Conservation (phyloP, 2,113 vertebrate species). For the Mionectes macconnelli region DNA sequence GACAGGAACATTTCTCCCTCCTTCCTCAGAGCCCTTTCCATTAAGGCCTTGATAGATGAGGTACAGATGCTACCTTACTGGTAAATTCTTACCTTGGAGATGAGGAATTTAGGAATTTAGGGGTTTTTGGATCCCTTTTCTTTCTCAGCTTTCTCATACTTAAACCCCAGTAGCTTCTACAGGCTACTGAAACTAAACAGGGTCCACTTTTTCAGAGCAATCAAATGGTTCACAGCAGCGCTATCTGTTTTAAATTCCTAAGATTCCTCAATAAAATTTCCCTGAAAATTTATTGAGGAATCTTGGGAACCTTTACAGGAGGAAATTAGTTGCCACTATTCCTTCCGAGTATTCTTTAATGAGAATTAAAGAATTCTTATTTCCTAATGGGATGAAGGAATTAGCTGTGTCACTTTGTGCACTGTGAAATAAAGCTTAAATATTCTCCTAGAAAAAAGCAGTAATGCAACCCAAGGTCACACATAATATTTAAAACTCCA, state of each 20-base stretch:
- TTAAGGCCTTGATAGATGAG: background rate
- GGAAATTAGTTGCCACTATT: background rate
- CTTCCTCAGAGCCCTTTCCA: background rate
- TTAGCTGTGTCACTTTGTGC: background rate
- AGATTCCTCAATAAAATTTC: background rate
- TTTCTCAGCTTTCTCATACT: background rate
- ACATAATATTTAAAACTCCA: background rate
- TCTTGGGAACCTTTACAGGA: background rate
- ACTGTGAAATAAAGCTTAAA: background rate
- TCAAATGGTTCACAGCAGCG: background rate
- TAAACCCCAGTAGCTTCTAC: background rate
- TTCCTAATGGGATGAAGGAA: background rate
- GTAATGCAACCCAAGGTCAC: background rate
- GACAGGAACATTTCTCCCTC: background rate
- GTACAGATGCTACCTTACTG: background rate
- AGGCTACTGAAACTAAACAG: background rate
- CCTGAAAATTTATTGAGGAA: background rate
- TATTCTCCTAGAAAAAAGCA: background rate
- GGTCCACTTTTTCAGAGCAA: background rate
- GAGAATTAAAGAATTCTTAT: background rate
- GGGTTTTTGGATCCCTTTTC: background rate
- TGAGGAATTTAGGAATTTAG: background rate
- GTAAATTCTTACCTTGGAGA: background rate
- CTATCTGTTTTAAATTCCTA: background rate
- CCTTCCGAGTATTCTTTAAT: background rate